Conservation (phyloP, 2,113 vertebrate species). For the Oplegnathus fasciatus region DNA sequence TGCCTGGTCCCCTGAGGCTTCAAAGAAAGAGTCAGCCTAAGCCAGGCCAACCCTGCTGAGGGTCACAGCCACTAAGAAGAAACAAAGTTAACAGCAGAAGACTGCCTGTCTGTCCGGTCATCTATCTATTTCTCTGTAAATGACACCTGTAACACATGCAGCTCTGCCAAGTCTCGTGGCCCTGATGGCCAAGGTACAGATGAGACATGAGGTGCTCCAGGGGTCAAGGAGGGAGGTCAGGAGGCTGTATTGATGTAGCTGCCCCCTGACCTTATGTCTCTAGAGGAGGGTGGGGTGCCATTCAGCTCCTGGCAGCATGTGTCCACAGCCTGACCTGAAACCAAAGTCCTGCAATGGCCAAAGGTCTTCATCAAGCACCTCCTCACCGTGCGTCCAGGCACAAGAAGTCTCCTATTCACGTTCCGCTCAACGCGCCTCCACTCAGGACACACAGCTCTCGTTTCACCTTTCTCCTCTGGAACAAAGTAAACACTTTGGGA, state of each 20-base stretch:
- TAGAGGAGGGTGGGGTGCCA: conserved; percentile 68
- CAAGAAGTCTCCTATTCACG: conserved; percentile 40
- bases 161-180: conserved; percentile 33
- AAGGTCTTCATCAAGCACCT: conserved; percentile 63
- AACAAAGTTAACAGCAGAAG: conserved; percentile 41
- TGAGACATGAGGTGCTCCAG: conserved; percentile 61
- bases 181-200: conserved; percentile 46
- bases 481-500: conserved; percentile 42
- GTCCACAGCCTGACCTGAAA: conserved; percentile 79
- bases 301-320: conserved; percentile 79
- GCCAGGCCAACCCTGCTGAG: conserved; percentile 57
- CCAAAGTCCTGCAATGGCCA: conserved; percentile 60
- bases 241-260: conserved; percentile 72
- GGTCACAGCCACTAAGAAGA: conserved; percentile 68
- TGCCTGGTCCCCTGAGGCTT: conserved; percentile 75
- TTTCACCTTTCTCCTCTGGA: conserved; percentile 41
- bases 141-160: conserved; percentile 50
- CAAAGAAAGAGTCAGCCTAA: conserved; percentile 68
- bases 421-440: conserved; percentile 15
- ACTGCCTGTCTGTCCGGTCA: conserved; percentile 26
- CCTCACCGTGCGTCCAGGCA: conserved; percentile 17
- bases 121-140: conserved; percentile 47
- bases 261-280: conserved; percentile 71
- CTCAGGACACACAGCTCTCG: conserved; percentile 32
- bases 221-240: conserved; percentile 74